Conservation (phyloP, 2,797 vertebrate genomes). For the Tangara arthus region DNA sequence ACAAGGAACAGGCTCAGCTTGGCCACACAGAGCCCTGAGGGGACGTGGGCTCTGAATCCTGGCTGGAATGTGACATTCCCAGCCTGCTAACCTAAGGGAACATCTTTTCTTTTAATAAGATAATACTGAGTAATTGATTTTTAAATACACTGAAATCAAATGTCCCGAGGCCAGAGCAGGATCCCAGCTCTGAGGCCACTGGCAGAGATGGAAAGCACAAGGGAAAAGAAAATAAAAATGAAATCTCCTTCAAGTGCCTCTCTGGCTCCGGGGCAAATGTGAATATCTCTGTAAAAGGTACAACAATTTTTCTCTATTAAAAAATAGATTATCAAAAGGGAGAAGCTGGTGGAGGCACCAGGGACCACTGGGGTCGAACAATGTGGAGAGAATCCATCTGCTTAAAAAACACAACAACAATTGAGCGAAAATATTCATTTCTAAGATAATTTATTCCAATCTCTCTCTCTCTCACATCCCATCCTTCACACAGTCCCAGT, state of each 20-base stretch:
- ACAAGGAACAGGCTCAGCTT: neutral
- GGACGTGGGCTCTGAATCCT: rapidly evolving
- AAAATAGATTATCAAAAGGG: neutral
- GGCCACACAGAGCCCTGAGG: rapidly evolving
- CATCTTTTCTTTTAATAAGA: neutral
- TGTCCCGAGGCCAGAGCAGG: neutral
- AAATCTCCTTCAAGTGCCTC: neutral
- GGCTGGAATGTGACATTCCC: neutral
- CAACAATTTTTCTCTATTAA: neutral
- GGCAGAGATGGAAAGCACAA: neutral
- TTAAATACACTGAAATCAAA: constrained; percentile 51
- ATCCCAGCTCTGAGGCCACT: neutral
- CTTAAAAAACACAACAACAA: neutral
- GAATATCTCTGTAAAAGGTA: neutral
- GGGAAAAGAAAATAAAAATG: constrained; percentile 16
- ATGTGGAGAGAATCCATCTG: neutral
- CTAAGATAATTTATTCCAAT: constrained; percentile 58
- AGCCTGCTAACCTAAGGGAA: neutral
- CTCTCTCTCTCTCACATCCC: neutral
- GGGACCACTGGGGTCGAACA: neutral
- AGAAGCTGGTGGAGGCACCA: neutral
- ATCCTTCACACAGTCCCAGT: neutral
- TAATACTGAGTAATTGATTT: constrained; percentile 50
- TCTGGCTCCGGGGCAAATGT: neutral
- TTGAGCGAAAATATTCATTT: neutral